Percentiles rank a stretch among this genome's conserved stretches.
phyloP scores from a whole-genome alignment of 2,113 vertebrate genomes.

The human region GRCh38 chr18:29141001-29141500 shows the following conservation, averaged over 20 bases:
- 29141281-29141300: not conserved
- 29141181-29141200: not conserved
- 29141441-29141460: not conserved
- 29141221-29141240: not conserved
- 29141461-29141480: not conserved
- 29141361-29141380: not conserved
- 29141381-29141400: not conserved
- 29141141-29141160: constrained; percentile 43
- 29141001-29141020: not conserved
- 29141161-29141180: constrained; percentile 42
- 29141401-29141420: not conserved
- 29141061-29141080: not conserved
- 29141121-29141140: constrained; percentile 27
- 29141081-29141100: not conserved
- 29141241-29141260: not conserved
- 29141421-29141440: not conserved
- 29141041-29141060: not conserved
- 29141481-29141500: not conserved
- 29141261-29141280: not conserved
- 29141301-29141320: not conserved
- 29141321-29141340: not conserved
- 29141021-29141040: not conserved
- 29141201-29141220: constrained; percentile 36
- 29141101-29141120: not conserved
- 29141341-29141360: not conserved